Evolutionary conservation across 2,888 invertebrate species (phyloP).

Genomic region (Chrysolina haemoptera): DNA sequence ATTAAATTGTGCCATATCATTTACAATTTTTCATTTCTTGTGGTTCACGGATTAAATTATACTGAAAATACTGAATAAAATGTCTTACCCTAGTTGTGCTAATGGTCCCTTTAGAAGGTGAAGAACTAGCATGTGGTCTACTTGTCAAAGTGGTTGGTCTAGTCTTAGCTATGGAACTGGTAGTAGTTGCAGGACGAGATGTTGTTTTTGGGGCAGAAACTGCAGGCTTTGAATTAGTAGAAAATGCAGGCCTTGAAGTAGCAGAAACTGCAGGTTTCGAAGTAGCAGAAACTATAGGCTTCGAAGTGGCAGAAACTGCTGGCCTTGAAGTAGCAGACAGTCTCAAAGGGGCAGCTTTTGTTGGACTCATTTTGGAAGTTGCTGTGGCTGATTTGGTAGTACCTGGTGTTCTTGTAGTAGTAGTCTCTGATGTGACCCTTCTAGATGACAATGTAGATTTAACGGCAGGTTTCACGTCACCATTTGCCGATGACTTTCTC

Average conservation of each 20-base stretch:
- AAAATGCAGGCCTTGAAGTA: constrained; percentile 41
- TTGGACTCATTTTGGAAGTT: constrained; percentile 31
- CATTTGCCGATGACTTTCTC: constrained; percentile 74
- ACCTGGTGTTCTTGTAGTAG: constrained; percentile 36
- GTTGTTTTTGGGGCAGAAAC: constrained; percentile 26
- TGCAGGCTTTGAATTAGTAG: no score
- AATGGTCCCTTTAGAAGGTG: constrained; percentile 38
- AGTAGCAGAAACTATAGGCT: no score
- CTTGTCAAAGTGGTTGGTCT: constrained; percentile 57
- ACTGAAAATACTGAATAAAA: background rate
- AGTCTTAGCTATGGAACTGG: constrained; percentile 52
- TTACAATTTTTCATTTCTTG: no score
- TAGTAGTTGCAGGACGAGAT: background rate
- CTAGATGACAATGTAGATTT: constrained; percentile 47
- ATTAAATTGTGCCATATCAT: no score
- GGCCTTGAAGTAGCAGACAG: constrained; percentile 41
- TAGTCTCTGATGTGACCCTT: constrained; percentile 43
- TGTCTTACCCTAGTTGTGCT: constrained; percentile 53
- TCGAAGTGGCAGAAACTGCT: no score
- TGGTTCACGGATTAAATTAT: no score
- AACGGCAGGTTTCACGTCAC: constrained; percentile 70
- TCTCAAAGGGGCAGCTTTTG: constrained; percentile 46
- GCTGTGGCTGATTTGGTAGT: constrained; percentile 15
- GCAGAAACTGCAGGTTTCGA: constrained; percentile 50
- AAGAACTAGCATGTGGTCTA: constrained; percentile 52